Percentiles rank a stretch among this genome's conserved stretches.
These are phyloP conservation scores for Dysmachus trigonus DNA, from an alignment of 2,888 invertebrate genomes.

Conservation along the genomic window DNA sequence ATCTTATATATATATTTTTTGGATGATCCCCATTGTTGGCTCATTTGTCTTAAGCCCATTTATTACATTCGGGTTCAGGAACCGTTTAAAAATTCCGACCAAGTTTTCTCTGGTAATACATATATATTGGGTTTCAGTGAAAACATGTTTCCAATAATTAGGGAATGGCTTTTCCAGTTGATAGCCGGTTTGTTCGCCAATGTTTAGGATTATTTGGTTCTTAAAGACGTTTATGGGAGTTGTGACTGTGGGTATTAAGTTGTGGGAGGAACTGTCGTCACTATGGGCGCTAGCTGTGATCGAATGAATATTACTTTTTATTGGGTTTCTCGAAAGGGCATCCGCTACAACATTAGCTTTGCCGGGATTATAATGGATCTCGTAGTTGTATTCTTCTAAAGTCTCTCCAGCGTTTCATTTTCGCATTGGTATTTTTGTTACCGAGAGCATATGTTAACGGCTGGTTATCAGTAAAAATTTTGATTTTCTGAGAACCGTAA, in stretches of 20 bases:
- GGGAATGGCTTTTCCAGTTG: slow-evolving; percentile 31
- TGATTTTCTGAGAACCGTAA: no score
- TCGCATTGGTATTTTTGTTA: no score
- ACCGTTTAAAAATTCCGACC: slow-evolving; percentile 30
- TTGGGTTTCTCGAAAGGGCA: slow-evolving; percentile 21
- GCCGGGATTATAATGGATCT: slow-evolving; percentile 23
- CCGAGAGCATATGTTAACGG: no score
- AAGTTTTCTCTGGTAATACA: background rate
- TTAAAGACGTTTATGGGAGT: no score
- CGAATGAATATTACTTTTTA: background rate
- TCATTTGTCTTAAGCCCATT: slow-evolving; percentile 25
- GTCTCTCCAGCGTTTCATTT: no score
- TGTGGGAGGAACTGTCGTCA: slow-evolving; percentile 35
- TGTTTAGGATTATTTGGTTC: no score
- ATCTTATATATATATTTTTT: slow-evolving; percentile 19
- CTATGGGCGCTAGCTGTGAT: slow-evolving; percentile 24
- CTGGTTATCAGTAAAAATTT: no score
- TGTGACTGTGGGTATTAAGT: no score
- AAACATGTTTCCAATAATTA: slow-evolving; percentile 32
- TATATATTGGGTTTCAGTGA: background rate
- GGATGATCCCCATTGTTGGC: slow-evolving; percentile 14
- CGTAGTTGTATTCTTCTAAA: no score
- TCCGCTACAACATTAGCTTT: slow-evolving; percentile 25
- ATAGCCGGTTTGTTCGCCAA: slow-evolving; percentile 30
- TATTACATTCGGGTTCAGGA: slow-evolving; percentile 5